Evolutionary conservation across 2,888 invertebrate genomes (phyloP), one percentile per base, ranked within the genome.

Genomic region (Pycnomerus fuliginosus): DNA sequence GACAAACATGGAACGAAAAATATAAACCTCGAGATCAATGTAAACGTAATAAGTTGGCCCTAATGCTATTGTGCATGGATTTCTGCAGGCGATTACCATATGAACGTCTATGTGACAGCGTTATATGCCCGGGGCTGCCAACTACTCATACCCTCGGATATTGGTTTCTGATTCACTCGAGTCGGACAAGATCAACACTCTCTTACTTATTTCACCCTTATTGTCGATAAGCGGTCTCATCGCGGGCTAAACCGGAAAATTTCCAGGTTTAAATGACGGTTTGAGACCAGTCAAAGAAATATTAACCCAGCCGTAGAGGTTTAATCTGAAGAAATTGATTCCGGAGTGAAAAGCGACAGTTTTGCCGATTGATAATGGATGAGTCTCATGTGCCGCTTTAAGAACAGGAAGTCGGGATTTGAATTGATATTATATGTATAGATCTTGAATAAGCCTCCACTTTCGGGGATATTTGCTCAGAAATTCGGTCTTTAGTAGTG

Each of bases 11-110:
- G 60, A 64, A 67, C 69, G 69, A 71, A 70, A 71, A 71, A 71
- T 71, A 71, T 70, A 69, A 70, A 70, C 69, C 69, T 71, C 71
- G 70, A 71, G 71, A 71, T 71, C 71, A 71, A 70, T 71, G 71
- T 70, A 71, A 71, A 71, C 71, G 71, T 71, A 71, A 71, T 71
- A 71, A 71, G 71, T 71, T 69, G 70, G 65, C 67, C 68, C 65
- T 71, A 71, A 71, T 71, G 69, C 70, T 67, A 71, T 71, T 71
- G 71, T 71, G 69, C 64, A 65, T 62, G 68, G 69, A 69, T 71
- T 69, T 68, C 71, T 70, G 68, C 67, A 68, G 70, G 70, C 71
- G 68, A 71, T 71, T 71, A 70, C 70, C 71, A 71, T 71, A 71
- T 67, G 70, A 71, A 64, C 47, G 47, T 64, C 61, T 61, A 62